Base-by-base conservation (phyloP, 2,888 invertebrate species). In the Ophion costatus region DNA sequence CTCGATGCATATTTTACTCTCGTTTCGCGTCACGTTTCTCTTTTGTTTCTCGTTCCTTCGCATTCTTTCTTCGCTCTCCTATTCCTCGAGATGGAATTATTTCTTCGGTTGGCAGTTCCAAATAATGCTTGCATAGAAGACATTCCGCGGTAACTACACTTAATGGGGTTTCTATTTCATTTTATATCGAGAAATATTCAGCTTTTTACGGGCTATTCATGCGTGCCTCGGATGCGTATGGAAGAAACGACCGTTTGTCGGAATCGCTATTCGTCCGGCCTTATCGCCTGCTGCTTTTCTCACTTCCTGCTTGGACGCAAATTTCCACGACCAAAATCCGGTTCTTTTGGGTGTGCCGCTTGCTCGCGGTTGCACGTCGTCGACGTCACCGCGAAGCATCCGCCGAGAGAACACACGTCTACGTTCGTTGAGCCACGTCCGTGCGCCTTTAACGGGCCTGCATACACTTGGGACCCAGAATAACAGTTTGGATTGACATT, bases 331-430 rank as follows among this genome's bases (percentile, higher is more conserved):
- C 63, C 70, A 69, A 63, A 70, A 76, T 70, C 75, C 83, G 70
- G 56, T 57, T 83, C 77, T 73, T 76, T 77, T 75, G 20, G 75
- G 75, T 80, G 79, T 80, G 82, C 61, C 71, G 57, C 45, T 11
- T 70, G 51, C 64, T 45, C 70, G 67, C 64, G 74, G 64, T 75
- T 80, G 80, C 80, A 71, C 29, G 80, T 75, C 71, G n/a, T 38
- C 79, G 71, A 79, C 79, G 79, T 79, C 79, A 71, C 57, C 64
- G 14, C 71, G 71, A 33, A 56, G 51, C 70, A 79, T 64, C 71
- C 71, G 64, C 63, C 64, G 22, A 45, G 9, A 61, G 70, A 14
- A 70, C 33, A 20, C 59, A 33, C 51, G 56, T 29, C n/a, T n/a
- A 20, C 33, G 0, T 14, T 24, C n/a, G 6, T 17, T 20, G 14